These are phyloP conservation scores for Anabas testudineus DNA, from an alignment of 2,797 vertebrate species.

Conservation along the genomic window DNA sequence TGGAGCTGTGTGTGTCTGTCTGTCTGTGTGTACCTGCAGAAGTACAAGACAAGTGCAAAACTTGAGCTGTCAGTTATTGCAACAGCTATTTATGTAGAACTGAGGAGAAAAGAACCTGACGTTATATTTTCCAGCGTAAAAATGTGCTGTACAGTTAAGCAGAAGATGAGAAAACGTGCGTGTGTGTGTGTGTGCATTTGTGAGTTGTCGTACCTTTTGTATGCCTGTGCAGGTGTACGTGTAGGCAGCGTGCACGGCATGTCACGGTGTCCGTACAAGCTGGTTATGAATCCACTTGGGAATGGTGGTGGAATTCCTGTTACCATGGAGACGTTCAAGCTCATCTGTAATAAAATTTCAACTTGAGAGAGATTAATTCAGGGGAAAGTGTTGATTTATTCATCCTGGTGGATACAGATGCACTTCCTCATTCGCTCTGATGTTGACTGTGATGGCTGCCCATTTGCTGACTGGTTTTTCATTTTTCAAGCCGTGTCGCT, in stretches of 20 bases:
- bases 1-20: slow-evolving; percentile 31
- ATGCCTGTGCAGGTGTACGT: slow-evolving; percentile 57
- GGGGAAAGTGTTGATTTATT: slow-evolving; percentile 82
- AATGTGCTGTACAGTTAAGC: slow-evolving; percentile 2
- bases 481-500: slow-evolving; percentile 58
- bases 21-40: slow-evolving; percentile 45
- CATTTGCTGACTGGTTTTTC: slow-evolving; percentile 58
- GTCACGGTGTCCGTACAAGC: slow-evolving; percentile 59
- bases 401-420: slow-evolving; percentile 76
- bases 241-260: slow-evolving; percentile 43
- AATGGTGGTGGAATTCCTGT: slow-evolving; percentile 78
- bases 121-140: slow-evolving; percentile 29
- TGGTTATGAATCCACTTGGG: slow-evolving; percentile 71
- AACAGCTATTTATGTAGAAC: slow-evolving; percentile 23
- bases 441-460: slow-evolving; percentile 61
- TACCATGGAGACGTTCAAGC: slow-evolving; percentile 84
- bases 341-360: slow-evolving; percentile 78
- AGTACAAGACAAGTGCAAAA: slow-evolving; percentile 38
- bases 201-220: slow-evolving; percentile 14
- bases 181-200: not conserved
- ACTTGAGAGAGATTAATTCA: slow-evolving; percentile 86
- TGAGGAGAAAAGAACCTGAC: slow-evolving; percentile 20
- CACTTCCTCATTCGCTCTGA: slow-evolving; percentile 78
- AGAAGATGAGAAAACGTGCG: slow-evolving; percentile 5
- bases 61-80: slow-evolving; percentile 48